Evolutionary conservation across 2,888 invertebrate species (phyloP), one percentile per base, ranked within the genome.

Genomic region (Hoplodrina ambigua): DNA sequence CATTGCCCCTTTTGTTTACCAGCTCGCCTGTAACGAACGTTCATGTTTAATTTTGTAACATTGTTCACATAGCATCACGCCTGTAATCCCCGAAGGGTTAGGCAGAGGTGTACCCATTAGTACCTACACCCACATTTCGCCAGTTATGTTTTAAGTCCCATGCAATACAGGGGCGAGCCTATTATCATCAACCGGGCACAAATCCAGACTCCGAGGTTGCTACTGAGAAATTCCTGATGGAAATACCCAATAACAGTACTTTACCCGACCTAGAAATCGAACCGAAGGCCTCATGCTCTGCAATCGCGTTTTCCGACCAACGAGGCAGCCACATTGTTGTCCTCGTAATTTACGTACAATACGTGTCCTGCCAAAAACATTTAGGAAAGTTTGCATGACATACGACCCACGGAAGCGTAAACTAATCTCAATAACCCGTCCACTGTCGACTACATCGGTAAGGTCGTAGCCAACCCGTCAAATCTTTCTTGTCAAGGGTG

Each of bases 401-500:
- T 30, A 58, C 54, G 61, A 68, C 55, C 69, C 60, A 63, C 64
- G 64, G 63, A 69, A 64, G 53, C 63, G 52, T 53, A 71, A 85
- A 75, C 71, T 77, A 68, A 85, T 76, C 69, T 68, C 58, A 70
- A 71, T 72, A 58, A 60, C 61, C 68, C 68, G 73, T 82, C 70
- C 70, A 66, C 71, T 72, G 73, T 81, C 66, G 72, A 72, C 72
- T 73, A 78, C 78, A 80, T 80, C 68, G 67, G 75, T 75, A 58
- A 78, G 83, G 81, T 85, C 81, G 80, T 84, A 68, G 53, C 65
- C 65, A 66, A 70, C 74, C 83, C 74, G 82, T 86, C 85, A 86
- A 85, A 86, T 83, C 85, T 88, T 89, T 86, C 87, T 83, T 86
- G 86, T 87, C 86, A 86, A 81, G 81, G 80, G 81, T 85, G 87